A percentile compares a stretch with the other conserved stretches of the same genome.
Evolutionary conservation across 2,888 invertebrate genomes (phyloP).

Genomic region (Eurois occulta): DNA sequence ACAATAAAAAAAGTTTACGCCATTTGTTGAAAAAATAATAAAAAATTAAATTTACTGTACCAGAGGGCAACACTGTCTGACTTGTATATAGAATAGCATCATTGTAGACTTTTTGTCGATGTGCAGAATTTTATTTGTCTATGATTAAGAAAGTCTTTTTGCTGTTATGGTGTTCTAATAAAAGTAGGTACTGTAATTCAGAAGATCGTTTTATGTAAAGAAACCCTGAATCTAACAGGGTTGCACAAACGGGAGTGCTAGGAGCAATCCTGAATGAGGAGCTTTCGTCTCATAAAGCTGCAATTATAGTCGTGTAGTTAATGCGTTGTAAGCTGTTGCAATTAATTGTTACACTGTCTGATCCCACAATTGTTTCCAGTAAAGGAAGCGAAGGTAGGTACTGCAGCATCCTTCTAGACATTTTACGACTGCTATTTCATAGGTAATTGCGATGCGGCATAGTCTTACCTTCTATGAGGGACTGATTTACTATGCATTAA

Average conservation of each 20-base stretch:
- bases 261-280: not conserved
- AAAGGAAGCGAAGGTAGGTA: not conserved
- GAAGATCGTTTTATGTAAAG: not conserved
- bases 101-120: not conserved
- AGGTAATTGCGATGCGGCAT: not conserved
- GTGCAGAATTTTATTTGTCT: not conserved
- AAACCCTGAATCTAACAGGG: not conserved
- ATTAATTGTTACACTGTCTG: conserved; percentile 17
- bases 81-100: not conserved
- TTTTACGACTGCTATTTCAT: not conserved
- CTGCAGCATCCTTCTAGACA: not conserved
- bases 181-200: not conserved
- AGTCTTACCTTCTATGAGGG: no score
- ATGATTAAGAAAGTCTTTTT: not conserved
- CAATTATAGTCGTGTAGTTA: conserved; percentile 3
- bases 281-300: not conserved
- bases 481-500: not conserved
- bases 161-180: not conserved
- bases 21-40: not conserved
- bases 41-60: not conserved
- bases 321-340: conserved; percentile 10
- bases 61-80: not conserved
- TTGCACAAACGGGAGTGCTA: not conserved
- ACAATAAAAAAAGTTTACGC: not conserved
- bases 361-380: conserved; percentile 7